Conservation (phyloP, 2,797 vertebrate species). For the Acanthurus tractus region DNA sequence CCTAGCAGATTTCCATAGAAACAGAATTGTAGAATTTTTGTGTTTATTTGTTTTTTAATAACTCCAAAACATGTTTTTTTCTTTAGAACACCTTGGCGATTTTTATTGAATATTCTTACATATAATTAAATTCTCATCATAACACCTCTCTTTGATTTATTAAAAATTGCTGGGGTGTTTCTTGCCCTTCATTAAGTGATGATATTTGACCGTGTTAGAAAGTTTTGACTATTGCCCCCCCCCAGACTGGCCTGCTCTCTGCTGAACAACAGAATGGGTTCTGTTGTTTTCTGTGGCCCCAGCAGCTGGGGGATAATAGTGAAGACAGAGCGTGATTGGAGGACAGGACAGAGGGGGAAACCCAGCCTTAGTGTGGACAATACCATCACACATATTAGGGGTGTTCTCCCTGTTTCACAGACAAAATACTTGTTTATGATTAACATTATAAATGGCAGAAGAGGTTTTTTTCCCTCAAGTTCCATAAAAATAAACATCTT, state of each 20-base stretch:
- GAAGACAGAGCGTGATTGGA: constrained; percentile 90
- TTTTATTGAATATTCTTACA: neutral
- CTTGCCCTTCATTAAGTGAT: constrained; percentile 89
- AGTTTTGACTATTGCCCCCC: constrained; percentile 88
- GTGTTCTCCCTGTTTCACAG: constrained; percentile 75
- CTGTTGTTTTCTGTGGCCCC: constrained; percentile 91
- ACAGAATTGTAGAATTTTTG: constrained; percentile 88
- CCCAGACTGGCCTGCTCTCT: constrained; percentile 91
- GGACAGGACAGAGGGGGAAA: constrained; percentile 77
- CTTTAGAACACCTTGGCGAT: neutral
- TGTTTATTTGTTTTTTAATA: constrained; percentile 72
- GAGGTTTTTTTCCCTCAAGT: neutral
- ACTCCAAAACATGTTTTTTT: neutral
- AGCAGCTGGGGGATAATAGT: constrained; percentile 93
- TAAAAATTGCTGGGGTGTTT: constrained; percentile 64
- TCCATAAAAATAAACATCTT: neutral
- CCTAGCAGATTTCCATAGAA: constrained; percentile 85
- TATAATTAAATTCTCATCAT: neutral
- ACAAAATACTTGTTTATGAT: constrained; percentile 26
- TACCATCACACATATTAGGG: constrained; percentile 82
- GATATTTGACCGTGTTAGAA: constrained; percentile 91
- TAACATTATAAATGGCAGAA: neutral
- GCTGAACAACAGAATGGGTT: constrained; percentile 93
- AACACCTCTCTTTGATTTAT: constrained; percentile 20
- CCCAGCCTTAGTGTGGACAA: constrained; percentile 85